These are phyloP conservation scores for Adelognathus sp. DNA, from an alignment of 2,888 invertebrate genomes.

Conservation along the genomic window DNA sequence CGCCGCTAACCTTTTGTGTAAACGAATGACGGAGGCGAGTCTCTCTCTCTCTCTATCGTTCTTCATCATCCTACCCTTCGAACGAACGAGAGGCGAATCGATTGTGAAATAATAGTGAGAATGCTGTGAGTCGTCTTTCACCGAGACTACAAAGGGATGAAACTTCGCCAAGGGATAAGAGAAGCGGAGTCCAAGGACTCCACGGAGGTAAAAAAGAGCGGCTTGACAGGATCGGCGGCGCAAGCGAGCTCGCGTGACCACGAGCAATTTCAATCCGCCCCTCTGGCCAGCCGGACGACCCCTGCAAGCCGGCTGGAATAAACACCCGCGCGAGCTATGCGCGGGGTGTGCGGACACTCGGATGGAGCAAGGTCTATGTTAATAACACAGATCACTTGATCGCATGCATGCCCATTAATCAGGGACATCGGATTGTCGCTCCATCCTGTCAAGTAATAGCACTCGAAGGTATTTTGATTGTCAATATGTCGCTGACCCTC, in stretches of 20 bases:
- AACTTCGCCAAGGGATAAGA: background rate
- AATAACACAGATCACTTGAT: constrained; percentile 77
- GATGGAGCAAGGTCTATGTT: constrained; percentile 79
- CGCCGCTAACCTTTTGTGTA: background rate
- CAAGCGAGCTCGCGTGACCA: constrained; percentile 71
- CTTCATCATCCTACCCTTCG: background rate
- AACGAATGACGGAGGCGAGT: background rate
- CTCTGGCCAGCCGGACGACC: constrained; percentile 9
- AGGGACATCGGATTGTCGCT: constrained; percentile 36
- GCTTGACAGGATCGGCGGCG: background rate
- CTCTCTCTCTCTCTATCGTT: background rate
- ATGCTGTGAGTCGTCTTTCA: background rate
- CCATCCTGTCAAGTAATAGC: too few species aligned
- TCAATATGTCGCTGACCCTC: too few species aligned
- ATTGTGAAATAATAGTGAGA: background rate
- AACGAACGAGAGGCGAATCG: background rate
- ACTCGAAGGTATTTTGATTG: too few species aligned
- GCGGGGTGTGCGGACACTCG: constrained; percentile 12
- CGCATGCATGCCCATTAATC: constrained; percentile 75
- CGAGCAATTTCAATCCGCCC: constrained; percentile 70
- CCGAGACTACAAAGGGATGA: background rate
- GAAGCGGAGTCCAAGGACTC: constrained; percentile 35
- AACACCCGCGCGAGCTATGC: constrained; percentile 33
- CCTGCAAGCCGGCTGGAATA: constrained; percentile 56
- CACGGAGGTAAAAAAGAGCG: background rate